A percentile compares a stretch with the other conserved stretches of the same genome.
Evolutionary conservation across 1,140 invertebrate genomes (phyloP).

Genomic region (Papilio glaucus): DNA sequence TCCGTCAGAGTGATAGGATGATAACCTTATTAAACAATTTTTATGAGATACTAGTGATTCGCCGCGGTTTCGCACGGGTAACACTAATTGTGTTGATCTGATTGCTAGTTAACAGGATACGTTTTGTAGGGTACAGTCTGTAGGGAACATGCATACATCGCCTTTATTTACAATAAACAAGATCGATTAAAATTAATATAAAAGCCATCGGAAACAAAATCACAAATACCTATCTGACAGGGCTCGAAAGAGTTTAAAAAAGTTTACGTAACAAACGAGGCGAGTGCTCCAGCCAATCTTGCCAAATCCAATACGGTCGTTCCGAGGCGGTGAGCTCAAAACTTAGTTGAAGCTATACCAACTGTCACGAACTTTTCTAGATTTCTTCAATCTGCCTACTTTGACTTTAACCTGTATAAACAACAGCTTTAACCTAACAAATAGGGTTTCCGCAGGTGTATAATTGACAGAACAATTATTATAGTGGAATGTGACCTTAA

Average conservation of each 20-base stretch:
- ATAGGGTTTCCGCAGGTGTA: no score
- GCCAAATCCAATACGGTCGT: constrained; percentile 34
- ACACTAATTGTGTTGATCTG: no score
- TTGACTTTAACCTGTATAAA: not conserved
- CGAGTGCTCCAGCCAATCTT: constrained; percentile 27
- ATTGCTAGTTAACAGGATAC: no score
- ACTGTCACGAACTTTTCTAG: constrained; percentile 35
- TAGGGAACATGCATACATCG: no score
- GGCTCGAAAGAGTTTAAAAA: constrained; percentile 25
- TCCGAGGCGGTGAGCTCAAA: constrained; percentile 29
- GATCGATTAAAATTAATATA: not conserved
- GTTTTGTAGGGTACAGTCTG: no score
- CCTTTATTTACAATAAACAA: not conserved
- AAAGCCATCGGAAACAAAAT: not conserved
- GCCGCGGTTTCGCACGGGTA: no score
- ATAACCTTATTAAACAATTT: no score
- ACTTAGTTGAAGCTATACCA: constrained; percentile 14
- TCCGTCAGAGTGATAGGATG: no score
- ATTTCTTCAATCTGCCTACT: constrained; percentile 28
- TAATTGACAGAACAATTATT: no score
- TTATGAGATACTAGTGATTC: no score
- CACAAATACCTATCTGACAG: not conserved
- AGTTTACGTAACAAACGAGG: constrained; percentile 21
- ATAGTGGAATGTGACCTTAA: no score
- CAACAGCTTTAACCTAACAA: no score